These are phyloP conservation scores for Lichenostomus cassidix DNA, from an alignment of 2,113 vertebrate genomes.

Conservation along the genomic window DNA sequence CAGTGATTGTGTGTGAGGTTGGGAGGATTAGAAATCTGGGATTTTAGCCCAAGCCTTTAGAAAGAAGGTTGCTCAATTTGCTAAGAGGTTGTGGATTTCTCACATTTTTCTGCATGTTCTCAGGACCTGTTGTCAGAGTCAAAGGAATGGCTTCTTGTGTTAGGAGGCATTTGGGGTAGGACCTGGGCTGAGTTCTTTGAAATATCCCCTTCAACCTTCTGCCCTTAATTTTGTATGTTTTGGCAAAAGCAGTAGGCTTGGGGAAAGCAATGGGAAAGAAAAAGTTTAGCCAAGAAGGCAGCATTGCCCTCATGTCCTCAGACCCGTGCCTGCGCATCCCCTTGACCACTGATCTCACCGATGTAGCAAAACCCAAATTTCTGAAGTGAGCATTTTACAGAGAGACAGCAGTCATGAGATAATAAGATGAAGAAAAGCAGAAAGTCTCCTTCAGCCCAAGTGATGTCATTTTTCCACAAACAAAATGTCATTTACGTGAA, in stretches of 20 bases:
- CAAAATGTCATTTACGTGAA: neutral
- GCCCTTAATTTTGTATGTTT: neutral
- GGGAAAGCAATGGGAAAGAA: neutral
- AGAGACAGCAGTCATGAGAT: neutral
- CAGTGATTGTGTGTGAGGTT: neutral
- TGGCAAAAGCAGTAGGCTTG: neutral
- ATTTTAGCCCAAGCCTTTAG: neutral
- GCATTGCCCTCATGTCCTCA: neutral
- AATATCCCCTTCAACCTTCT: neutral
- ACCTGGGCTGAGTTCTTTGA: neutral
- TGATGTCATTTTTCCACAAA: constrained; percentile 32
- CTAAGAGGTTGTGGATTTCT: neutral
- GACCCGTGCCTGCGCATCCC: fast-evolving
- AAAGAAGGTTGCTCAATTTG: neutral
- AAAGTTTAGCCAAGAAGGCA: neutral
- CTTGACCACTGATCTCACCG: fast-evolving
- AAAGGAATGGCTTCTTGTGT: neutral
- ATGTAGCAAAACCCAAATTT: neutral
- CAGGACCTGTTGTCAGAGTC: neutral
- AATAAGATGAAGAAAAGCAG: neutral
- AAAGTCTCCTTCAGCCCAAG: neutral
- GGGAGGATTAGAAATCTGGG: neutral
- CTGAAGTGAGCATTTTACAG: neutral
- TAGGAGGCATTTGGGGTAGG: neutral
- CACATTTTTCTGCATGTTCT: neutral